phyloP scores from a whole-genome alignment of 2,888 invertebrate species.

The Plemyria rubiginata region DNA sequence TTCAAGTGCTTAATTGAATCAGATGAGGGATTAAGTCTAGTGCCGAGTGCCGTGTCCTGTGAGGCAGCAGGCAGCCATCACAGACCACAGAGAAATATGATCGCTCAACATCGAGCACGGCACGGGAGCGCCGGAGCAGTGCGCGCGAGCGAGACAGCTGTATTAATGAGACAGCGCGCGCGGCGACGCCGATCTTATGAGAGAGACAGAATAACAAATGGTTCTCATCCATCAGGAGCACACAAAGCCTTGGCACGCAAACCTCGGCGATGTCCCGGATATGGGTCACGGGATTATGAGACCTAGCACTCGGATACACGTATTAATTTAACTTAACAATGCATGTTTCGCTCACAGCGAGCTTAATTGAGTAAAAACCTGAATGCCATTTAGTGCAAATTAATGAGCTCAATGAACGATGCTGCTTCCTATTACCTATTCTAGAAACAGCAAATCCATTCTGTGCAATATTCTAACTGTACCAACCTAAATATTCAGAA shows the following conservation, averaged over 20 bases:
- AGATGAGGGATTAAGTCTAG: no score
- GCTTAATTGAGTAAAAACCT: slow-evolving; percentile 14
- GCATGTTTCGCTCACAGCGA: not conserved
- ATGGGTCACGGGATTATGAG: slow-evolving; percentile 31
- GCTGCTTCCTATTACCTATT: no score
- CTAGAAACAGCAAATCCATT: no score
- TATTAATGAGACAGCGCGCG: slow-evolving; percentile 55
- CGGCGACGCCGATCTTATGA: slow-evolving; percentile 48
- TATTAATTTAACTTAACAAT: slow-evolving; percentile 23
- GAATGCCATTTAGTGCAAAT: not conserved
- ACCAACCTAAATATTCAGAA: no score
- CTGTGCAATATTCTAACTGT: no score
- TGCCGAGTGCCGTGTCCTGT: no score
- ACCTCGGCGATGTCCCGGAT: slow-evolving; percentile 36
- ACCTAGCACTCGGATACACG: slow-evolving; percentile 28
- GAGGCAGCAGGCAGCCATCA: no score
- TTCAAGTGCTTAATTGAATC: no score
- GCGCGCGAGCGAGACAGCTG: slow-evolving; percentile 25
- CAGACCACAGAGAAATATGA: slow-evolving; percentile 9
- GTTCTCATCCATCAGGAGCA: slow-evolving; percentile 54
- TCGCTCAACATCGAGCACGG: slow-evolving; percentile 18
- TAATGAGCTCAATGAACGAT: slow-evolving; percentile 8
- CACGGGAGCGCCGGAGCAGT: slow-evolving; percentile 1
- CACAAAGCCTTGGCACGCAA: slow-evolving; percentile 48
- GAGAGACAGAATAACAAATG: slow-evolving; percentile 54